A percentile compares a stretch with the other conserved stretches of the same genome.
phyloP scores from a whole-genome alignment of 1,140 invertebrate species.

The Lamellibrachia luymesi region DNA sequence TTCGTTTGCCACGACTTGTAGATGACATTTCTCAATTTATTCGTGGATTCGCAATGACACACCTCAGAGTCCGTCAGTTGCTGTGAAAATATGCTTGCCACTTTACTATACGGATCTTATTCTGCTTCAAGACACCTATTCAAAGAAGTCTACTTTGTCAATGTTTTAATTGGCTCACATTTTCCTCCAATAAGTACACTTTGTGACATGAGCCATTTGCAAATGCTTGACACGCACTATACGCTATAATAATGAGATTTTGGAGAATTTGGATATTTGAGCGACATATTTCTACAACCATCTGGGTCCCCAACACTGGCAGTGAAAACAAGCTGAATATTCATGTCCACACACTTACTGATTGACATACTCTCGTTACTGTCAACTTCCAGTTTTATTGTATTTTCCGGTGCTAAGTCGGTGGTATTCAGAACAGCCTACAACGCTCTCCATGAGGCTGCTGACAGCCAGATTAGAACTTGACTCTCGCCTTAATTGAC shows the following conservation, averaged over 20 bases:
- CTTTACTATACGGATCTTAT: not conserved
- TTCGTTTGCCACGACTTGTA: no score
- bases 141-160: not conserved
- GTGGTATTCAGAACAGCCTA: not conserved
- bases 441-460: not conserved
- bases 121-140: not conserved
- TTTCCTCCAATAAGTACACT: not conserved
- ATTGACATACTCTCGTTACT: not conserved
- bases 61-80: no score
- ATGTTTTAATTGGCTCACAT: not conserved
- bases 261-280: not conserved
- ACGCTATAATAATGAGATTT: not conserved
- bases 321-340: not conserved
- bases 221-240: not conserved
- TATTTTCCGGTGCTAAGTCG: not conserved
- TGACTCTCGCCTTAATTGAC: not conserved
- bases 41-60: no score
- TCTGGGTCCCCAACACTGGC: not conserved
- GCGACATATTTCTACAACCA: not conserved
- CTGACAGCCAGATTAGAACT: not conserved
- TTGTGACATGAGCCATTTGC: not conserved
- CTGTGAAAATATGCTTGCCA: not conserved
- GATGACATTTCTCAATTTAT: no score
- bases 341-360: not conserved
- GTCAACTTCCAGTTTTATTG: not conserved